Base-by-base conservation (phyloP, 2,888 invertebrate genomes). In the Aleiodes leptofemur region DNA sequence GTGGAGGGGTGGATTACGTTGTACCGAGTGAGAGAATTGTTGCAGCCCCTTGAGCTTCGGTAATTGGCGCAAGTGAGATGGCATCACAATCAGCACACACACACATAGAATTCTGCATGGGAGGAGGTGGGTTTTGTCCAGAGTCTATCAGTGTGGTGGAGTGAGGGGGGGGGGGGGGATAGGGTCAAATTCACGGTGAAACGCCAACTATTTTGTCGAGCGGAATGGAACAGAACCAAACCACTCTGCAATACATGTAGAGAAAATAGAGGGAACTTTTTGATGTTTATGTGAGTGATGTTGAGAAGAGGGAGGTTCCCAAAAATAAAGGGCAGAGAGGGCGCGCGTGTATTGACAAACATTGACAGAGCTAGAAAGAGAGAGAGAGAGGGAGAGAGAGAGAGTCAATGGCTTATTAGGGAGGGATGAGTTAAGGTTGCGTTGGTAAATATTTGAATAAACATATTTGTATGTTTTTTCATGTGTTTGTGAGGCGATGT, bases 151-250 rank as follows among this genome's bases (percentile, higher is more conserved):
- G 29, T 43, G 43, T 34, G 61, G 61, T 61, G 61, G 61, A n/a
- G 38, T 38, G 14, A 38, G 14, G 38, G 4, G 61, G 5, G 23
- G 23, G 23, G 61, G 14, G 23, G 48, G 48, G 64, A 64, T 48
- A 48, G 64, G 48, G 48, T 23, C 43, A 64, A 64, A 64, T 48
- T 64, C 64, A 64, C 43, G 43, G 38, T 43, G 61, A 61, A 61
- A 61, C 64, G 64, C 64, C 64, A 64, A 64, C 64, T 43, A 64
- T 64, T 64, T 14, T 23, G 64, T 16, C n/a, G 61, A 61, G 43
- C 61, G 55, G 14, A 16, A 55, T 16, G 8, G 64, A 64, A 64
- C 43, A 13, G 64, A 64, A 38, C 6, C 55, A 11, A 55, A 55
- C 55, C 64, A 13, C 16, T 64, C 23, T 43, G 11, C 43, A 3